Base-by-base conservation (phyloP, 2,888 invertebrate species). In the Lymantria monacha region DNA sequence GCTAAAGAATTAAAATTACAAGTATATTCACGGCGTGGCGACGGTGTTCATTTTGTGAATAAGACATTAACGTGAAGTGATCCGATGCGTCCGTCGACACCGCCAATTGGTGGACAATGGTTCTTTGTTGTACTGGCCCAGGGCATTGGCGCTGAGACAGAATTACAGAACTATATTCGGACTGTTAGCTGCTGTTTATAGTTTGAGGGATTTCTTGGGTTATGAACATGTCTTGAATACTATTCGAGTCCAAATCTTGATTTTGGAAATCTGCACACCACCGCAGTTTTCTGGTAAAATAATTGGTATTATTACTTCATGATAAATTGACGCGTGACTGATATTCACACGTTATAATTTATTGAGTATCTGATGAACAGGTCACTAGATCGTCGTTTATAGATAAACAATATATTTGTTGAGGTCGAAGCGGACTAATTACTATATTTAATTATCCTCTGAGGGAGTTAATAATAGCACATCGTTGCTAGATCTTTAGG, bases 81-180 rank as follows among this genome's bases (percentile, higher is more conserved):
- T 48, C 55, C 42, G 49, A 52, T 56, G 51, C 46, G 43, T 41
- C 55, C 47, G 53, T 52, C 57, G 58, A 53, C 53, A 54, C 48
- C 57, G 53, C 51, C 66, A 76, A 78, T 75, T 75, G 77, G 57
- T 55, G 58, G 57, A 79, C 78, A 78, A 78, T 69, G 64, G 61
- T 63, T 56, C 31, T 43, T 48, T 69, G 63, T 63, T 49, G 61
- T 49, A 42, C 36, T 46, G 43, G 42, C 44, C 38, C 42, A 48
- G 48, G 49, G 40, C 59, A 51, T 46, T 48, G 53, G 44, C 42
- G 49, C 22, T 37, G 41, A 13, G 33, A 10, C 22, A 22, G 22
- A 22, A 22, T 22, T 22, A 22, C 2, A 22, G 22, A 22, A 22
- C 22, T 22, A 22, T 22, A 22, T 22, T 22, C 5, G 2, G 3